These are phyloP conservation scores for Xiphophorus hellerii DNA, from an alignment of 2,113 vertebrate genomes.

Conservation along the genomic window DNA sequence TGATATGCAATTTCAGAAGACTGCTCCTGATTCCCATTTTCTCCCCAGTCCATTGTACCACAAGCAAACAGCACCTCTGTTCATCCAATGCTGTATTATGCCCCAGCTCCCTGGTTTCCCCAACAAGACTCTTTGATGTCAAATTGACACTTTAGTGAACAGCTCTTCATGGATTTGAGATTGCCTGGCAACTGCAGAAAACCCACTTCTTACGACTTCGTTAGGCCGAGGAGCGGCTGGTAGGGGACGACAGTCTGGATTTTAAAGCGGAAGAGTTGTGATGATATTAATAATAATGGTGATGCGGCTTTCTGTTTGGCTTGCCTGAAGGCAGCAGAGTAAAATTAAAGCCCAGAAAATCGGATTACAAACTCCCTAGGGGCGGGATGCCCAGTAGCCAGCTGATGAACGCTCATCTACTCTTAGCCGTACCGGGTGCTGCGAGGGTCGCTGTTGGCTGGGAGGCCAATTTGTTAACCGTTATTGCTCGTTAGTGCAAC, in stretches of 20 bases:
- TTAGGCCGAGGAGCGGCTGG: conserved; percentile 44
- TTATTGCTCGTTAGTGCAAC: conserved; percentile 88
- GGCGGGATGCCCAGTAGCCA: conserved; percentile 81
- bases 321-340: conserved; percentile 77
- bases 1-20: conserved; percentile 43
- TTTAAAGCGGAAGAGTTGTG: conserved; percentile 25
- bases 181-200: conserved; percentile 79
- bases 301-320: conserved; percentile 75
- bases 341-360: conserved; percentile 91
- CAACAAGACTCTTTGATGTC: conserved; percentile 77
- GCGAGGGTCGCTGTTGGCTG: conserved; percentile 77
- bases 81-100: conserved; percentile 72
- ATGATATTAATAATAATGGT: conserved; percentile 64
- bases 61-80: conserved; percentile 50
- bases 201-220: conserved; percentile 66
- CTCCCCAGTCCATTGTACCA: conserved; percentile 44
- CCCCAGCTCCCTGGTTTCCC: conserved; percentile 49
- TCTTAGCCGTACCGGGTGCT: conserved; percentile 66
- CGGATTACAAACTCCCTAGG: conserved; percentile 84
- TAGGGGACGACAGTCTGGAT: conserved; percentile 15
- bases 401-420: conserved; percentile 85
- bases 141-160: conserved; percentile 82
- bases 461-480: conserved; percentile 91
- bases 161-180: conserved; percentile 75
- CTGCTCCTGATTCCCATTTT: conserved; percentile 38